phyloP scores from a whole-genome alignment of 2,797 vertebrate species.

The Pelobates cultripes region DNA sequence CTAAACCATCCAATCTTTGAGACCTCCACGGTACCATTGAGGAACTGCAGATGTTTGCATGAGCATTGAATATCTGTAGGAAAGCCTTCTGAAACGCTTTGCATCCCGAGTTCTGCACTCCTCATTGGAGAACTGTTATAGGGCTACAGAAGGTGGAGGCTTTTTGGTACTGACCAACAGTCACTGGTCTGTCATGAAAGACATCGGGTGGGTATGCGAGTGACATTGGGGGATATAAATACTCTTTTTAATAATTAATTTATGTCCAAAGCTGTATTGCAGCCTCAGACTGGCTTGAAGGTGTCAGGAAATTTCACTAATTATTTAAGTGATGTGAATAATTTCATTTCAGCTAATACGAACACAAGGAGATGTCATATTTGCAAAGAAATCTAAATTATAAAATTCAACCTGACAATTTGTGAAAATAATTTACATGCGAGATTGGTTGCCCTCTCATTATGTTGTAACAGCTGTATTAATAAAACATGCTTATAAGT shows the following conservation, averaged over 20 bases:
- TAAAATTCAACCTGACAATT: slow-evolving; percentile 1
- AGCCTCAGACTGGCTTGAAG: neutral
- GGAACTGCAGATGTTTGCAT: too few species aligned
- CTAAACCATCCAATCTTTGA: too few species aligned
- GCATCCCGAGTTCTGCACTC: too few species aligned
- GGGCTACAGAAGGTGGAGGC: too few species aligned
- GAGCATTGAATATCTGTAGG: too few species aligned
- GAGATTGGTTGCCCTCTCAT: neutral
- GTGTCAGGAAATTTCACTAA: neutral
- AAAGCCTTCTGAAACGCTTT: too few species aligned
- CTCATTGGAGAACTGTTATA: too few species aligned
- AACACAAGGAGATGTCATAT: neutral
- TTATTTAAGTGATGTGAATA: neutral
- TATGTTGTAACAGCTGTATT: slow-evolving; percentile 28
- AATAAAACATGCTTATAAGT: slow-evolving; percentile 37
- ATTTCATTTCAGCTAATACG: neutral
- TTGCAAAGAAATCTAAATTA: neutral
- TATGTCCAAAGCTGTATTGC: neutral
- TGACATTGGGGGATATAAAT: too few species aligned
- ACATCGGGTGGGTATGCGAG: too few species aligned
- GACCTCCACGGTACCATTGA: too few species aligned
- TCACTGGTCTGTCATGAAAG: too few species aligned
- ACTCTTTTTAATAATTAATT: neutral
- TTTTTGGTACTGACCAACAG: too few species aligned
- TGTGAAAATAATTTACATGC: neutral